Evolutionary conservation across 1,140 invertebrate species (phyloP).

Genomic region (Babylonia areolata): DNA sequence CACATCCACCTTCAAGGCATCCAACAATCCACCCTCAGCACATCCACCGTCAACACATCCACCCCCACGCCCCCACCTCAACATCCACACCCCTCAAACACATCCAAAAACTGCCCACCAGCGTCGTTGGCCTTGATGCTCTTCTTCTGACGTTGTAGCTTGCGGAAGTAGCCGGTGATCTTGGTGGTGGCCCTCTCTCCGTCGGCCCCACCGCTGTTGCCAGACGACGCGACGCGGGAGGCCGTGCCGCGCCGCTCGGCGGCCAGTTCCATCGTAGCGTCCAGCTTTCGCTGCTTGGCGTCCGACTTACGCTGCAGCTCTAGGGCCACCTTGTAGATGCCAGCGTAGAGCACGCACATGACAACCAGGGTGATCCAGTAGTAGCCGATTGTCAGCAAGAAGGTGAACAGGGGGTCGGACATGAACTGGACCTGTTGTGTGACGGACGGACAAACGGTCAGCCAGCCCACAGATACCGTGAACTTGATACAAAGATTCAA

Average conservation of each 20-base stretch:
- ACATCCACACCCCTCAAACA: background rate
- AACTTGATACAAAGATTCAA: too few relatives aligned
- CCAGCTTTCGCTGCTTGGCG: conserved; percentile 79
- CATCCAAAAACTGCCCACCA: background rate
- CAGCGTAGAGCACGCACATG: conserved; percentile 86
- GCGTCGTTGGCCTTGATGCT: conserved; percentile 9
- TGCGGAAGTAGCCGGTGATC: conserved; percentile 20
- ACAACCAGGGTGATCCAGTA: conserved; percentile 91
- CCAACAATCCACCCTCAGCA: too few relatives aligned
- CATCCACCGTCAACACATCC: too few relatives aligned
- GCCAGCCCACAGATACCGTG: too few relatives aligned
- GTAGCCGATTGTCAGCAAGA: conserved; percentile 97
- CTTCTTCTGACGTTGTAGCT: conserved; percentile 28
- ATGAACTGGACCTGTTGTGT: conserved; percentile 89
- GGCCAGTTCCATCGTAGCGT: conserved; percentile 65
- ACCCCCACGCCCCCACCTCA: background rate
- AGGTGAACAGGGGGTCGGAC: conserved; percentile 98
- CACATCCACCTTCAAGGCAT: too few relatives aligned
- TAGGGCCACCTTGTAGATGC: conserved; percentile 98
- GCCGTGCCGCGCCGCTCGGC: conserved; percentile 15
- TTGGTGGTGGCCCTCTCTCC: background rate
- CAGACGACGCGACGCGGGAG: conserved; percentile 20
- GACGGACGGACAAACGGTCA: background rate
- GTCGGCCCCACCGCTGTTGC: conserved; percentile 32
- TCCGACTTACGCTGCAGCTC: conserved; percentile 99